Conservation (phyloP, 2,797 vertebrate genomes). For the Discoglossus pictus region DNA sequence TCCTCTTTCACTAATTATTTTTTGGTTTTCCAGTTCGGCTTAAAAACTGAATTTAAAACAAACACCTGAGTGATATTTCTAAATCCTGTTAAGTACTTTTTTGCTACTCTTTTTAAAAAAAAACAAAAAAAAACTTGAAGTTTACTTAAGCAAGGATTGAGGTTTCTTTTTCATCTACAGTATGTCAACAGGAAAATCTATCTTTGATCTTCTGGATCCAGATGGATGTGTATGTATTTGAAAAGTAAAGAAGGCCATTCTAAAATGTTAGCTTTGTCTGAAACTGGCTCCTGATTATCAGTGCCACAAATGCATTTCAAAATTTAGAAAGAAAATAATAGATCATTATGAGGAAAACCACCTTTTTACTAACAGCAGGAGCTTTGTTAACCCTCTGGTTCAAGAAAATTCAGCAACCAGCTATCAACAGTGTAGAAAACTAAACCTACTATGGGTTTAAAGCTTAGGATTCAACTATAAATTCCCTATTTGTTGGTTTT, state of each 20-base stretch:
- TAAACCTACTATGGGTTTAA: too few relatives aligned
- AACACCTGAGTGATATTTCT: background rate
- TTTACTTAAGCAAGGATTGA: constrained; percentile 39
- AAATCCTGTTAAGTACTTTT: constrained; percentile 16
- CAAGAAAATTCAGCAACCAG: too few relatives aligned
- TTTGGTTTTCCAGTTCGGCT: too few relatives aligned
- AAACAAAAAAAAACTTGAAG: constrained; percentile 18
- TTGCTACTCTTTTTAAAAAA: constrained; percentile 8
- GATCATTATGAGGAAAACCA: constrained; percentile 1
- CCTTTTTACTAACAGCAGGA: constrained; percentile 6
- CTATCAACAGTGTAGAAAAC: too few relatives aligned
- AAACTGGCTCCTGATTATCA: constrained; percentile 31
- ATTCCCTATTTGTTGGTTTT: too few relatives aligned
- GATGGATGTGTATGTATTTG: constrained; percentile 31
- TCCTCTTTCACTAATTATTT: too few relatives aligned
- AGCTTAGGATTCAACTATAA: too few relatives aligned
- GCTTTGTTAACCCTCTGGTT: background rate
- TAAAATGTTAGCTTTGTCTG: constrained; percentile 31
- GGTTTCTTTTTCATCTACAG: constrained; percentile 40
- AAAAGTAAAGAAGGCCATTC: constrained; percentile 29
- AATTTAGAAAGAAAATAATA: constrained; percentile 19
- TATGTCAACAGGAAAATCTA: constrained; percentile 37
- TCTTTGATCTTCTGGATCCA: constrained; percentile 36
- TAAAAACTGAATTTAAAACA: background rate
- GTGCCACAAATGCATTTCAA: background rate